Conservation (phyloP, 2,797 vertebrate species). For the Scolopax bukidnonensis region DNA sequence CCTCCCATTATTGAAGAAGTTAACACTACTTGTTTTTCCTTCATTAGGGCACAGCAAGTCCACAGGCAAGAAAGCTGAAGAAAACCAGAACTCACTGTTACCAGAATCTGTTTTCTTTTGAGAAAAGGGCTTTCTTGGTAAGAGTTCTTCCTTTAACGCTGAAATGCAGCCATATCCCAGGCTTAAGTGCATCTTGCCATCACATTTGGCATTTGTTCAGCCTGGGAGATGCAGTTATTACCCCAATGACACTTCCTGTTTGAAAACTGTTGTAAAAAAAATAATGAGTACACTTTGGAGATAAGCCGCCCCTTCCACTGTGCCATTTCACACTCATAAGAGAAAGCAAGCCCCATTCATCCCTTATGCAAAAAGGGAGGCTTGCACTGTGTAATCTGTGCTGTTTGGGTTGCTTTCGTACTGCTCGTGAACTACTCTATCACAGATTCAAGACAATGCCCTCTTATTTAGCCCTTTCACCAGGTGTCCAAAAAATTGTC, state of each 20-base stretch:
- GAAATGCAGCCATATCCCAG: not conserved
- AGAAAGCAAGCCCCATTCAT: not conserved
- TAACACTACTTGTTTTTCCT: not conserved
- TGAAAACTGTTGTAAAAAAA: conserved; percentile 28
- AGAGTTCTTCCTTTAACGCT: not conserved
- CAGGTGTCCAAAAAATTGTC: not conserved
- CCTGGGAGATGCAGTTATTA: not conserved
- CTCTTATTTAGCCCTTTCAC: not conserved
- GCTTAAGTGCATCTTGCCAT: not conserved
- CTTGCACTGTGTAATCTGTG: not conserved
- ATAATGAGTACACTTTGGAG: not conserved
- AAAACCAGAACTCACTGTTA: not conserved
- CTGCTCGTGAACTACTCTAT: not conserved
- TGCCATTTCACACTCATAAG: not conserved
- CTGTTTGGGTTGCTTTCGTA: not conserved
- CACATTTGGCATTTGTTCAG: not conserved
- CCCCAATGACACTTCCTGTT: not conserved
- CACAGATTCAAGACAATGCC: not conserved
- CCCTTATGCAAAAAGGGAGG: not conserved
- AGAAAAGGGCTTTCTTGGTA: not conserved
- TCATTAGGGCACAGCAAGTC: not conserved
- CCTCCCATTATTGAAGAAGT: not conserved
- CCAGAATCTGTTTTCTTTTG: not conserved
- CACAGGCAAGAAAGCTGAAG: not conserved
- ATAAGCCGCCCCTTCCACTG: not conserved